Conservation (phyloP, 2,113 vertebrate species). For the Uropsilus gracilis region DNA sequence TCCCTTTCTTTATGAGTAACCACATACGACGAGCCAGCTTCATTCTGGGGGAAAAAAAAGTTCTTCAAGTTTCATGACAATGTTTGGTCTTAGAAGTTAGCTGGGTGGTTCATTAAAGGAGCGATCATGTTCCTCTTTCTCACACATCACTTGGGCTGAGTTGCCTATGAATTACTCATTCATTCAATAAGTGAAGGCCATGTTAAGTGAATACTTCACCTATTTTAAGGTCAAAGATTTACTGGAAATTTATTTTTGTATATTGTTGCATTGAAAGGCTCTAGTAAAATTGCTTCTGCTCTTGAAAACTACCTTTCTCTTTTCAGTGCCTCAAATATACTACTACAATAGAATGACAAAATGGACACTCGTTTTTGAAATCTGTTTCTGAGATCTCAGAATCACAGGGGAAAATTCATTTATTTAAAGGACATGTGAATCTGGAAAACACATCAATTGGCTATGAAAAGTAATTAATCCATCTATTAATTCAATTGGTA, state of each 20-base stretch:
- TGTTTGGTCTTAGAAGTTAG: not conserved
- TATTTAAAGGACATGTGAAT: constrained; percentile 35
- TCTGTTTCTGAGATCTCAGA: not conserved
- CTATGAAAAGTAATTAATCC: not conserved
- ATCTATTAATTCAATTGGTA: not conserved
- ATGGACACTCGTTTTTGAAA: not conserved
- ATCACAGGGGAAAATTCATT: not conserved
- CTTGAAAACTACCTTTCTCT: not conserved
- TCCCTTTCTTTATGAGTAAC: constrained; percentile 64
- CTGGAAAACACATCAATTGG: not conserved
- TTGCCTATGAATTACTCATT: not conserved
- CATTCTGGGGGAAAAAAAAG: not conserved
- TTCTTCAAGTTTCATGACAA: constrained; percentile 1
- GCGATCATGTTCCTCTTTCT: not conserved
- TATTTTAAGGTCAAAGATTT: not conserved
- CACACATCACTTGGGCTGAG: not conserved
- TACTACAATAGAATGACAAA: not conserved
- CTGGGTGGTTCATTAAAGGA: not conserved
- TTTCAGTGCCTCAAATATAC: not conserved
- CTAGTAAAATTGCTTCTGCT: not conserved
- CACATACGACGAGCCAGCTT: constrained; percentile 70
- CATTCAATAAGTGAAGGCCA: not conserved
- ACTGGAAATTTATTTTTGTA: not conserved
- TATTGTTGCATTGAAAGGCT: not conserved
- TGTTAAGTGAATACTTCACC: not conserved